Base-by-base conservation (phyloP, 1,140 invertebrate genomes). In the Trichonephila clavipes region DNA sequence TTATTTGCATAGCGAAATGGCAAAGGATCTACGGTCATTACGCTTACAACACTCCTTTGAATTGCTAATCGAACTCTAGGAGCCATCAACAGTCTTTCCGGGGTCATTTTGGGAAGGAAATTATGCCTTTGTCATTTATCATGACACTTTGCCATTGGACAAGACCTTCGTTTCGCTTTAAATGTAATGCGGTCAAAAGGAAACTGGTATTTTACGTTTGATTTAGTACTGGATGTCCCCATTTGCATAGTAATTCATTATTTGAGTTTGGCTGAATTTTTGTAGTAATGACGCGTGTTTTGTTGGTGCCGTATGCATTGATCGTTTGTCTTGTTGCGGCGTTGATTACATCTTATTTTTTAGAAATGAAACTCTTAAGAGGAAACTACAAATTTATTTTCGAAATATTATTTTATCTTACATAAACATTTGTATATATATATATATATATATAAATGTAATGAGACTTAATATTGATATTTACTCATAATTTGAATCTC, bases 121-220 rank as follows among this genome's bases (percentile, higher is more conserved):
- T 77, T 77, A 40, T 40, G 72, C 28, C 72, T 77, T 77, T 34
- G 72, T 77, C 28, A 77, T 77, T 77, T 77, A 77, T 77, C 24
- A 28, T 69, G 66, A 6, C 12, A 12, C 66, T 51, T 51, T 51
- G 10, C 10, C 51, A 51, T 51, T 12, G 51, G 51, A 12, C 24
- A 34, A 28, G 12, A 3, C 28, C 72, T 77, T 77, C 28, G 34
- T 77, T 77, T 77, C 72, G 72, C 34, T 40, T 18, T 51, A 12
- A 40, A 77, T 34, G 69, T 34, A 10, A 34, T 34, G 10, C n/a
- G 28, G 72, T 40, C 72, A 34, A 34, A 40, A 77, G 72, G 72
- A 40, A 40, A 34, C 72, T 77, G 28, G 14, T 77, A 77, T 28
- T 34, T 34, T 28, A 77, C 34, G 40, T 77, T 77, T 40, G 28